Conservation (phyloP, 2,888 invertebrate species). For the Drosophila leonis region DNA sequence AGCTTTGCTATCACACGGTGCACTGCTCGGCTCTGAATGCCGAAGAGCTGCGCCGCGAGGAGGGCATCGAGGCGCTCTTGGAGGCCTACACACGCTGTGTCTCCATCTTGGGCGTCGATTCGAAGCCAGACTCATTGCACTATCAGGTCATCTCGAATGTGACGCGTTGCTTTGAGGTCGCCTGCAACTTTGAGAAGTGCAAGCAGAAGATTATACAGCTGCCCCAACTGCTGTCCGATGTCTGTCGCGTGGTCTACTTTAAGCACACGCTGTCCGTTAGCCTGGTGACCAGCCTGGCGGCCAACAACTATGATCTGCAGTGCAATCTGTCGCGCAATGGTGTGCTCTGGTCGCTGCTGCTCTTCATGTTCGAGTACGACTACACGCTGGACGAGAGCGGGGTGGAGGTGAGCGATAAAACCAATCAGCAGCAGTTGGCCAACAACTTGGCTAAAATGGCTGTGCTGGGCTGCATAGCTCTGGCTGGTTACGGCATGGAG, state of each 20-base stretch:
- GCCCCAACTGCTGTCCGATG: slow-evolving; percentile 94
- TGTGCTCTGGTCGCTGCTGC: slow-evolving; percentile 95
- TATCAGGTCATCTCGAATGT: slow-evolving; percentile 97
- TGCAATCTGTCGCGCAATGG: slow-evolving; percentile 93
- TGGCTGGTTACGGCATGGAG: slow-evolving; percentile 89
- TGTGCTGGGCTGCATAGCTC: slow-evolving; percentile 92
- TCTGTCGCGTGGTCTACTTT: slow-evolving; percentile 94
- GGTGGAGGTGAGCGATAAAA: slow-evolving; percentile 92
- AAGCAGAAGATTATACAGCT: slow-evolving; percentile 94
- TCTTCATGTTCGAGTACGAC: slow-evolving; percentile 97
- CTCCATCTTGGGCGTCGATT: slow-evolving; percentile 93
- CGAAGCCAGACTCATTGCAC: slow-evolving; percentile 91
- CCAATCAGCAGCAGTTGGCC: slow-evolving; percentile 96
- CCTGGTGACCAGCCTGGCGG: slow-evolving; percentile 94
- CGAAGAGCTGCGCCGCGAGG: slow-evolving; percentile 97
- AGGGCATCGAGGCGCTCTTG: slow-evolving; percentile 93
- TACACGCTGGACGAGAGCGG: slow-evolving; percentile 99
- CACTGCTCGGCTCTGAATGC: slow-evolving; percentile 98
- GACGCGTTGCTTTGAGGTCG: slow-evolving; percentile 97
- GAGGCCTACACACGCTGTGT: slow-evolving; percentile 98
- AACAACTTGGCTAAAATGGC: slow-evolving; percentile 96
- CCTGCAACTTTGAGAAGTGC: slow-evolving; percentile 96
- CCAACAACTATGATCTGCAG: slow-evolving; percentile 93
- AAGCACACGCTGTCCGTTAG: slow-evolving; percentile 97
- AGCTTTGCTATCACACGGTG: slow-evolving; percentile 98